phyloP scores from a whole-genome alignment of 1,140 invertebrate species.

The Drosophila tristis region DNA sequence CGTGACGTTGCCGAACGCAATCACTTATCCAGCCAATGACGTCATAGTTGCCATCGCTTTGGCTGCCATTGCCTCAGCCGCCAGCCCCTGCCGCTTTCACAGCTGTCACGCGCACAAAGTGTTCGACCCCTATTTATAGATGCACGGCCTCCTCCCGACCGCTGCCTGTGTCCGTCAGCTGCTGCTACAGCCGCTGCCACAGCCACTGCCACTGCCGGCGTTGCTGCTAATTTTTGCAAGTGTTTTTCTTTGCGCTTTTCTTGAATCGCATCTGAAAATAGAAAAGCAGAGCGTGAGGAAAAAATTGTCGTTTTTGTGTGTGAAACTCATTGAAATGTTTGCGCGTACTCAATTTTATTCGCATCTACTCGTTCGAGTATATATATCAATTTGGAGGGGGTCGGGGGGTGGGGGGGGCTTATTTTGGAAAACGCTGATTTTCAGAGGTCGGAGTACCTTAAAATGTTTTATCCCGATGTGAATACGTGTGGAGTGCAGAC shows the following conservation, averaged over 20 bases:
- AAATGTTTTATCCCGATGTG: too few species aligned
- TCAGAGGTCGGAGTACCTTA: too few species aligned
- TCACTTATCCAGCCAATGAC: conserved; percentile 66
- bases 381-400: background rate
- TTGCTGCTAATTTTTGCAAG: conserved; percentile 79
- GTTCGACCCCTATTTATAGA: conserved; percentile 68
- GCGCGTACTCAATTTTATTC: conserved; percentile 75
- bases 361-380: conserved; percentile 44
- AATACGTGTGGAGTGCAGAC: too few species aligned
- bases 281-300: conserved; percentile 47
- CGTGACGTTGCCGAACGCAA: conserved; percentile 54
- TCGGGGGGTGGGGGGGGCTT: too few species aligned
- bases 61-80: too few species aligned
- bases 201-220: conserved; percentile 23
- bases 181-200: conserved; percentile 1
- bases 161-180: conserved; percentile 9
- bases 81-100: conserved; percentile 21
- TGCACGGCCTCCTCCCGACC: conserved; percentile 47
- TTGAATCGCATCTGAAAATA: conserved; percentile 77
- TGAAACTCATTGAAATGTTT: conserved; percentile 79
- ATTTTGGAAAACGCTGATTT: too few species aligned
- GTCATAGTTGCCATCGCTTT: conserved; percentile 50
- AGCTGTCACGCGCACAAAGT: conserved; percentile 77
- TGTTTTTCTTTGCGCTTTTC: conserved; percentile 80
- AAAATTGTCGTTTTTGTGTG: conserved; percentile 62